phyloP scores from a whole-genome alignment of 1,140 invertebrate genomes.

The Brachionus asplanchnoidis region DNA sequence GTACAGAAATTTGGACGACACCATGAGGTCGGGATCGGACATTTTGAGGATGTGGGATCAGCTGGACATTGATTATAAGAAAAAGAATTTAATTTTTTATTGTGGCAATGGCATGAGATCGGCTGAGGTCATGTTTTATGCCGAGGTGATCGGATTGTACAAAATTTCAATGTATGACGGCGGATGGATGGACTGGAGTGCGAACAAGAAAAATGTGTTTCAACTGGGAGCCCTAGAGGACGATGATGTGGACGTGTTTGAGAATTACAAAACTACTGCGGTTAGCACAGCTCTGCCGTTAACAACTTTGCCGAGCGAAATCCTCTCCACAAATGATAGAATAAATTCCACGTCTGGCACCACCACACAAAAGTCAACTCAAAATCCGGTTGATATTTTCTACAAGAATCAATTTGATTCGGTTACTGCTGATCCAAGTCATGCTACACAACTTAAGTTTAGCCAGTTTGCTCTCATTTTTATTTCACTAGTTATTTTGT shows the following conservation, averaged over 20 bases:
- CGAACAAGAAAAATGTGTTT: neutral
- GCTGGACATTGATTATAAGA: constrained; percentile 27
- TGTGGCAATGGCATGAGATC: constrained; percentile 18
- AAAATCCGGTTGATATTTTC: neutral
- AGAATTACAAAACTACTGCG: neutral
- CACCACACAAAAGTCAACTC: neutral
- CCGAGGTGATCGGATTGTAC: constrained; percentile 30
- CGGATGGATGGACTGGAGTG: constrained; percentile 38
- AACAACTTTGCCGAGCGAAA: neutral
- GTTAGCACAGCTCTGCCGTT: neutral
- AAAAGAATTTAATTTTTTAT: constrained; percentile 34
- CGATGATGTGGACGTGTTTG: neutral
- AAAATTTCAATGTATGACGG: constrained; percentile 40
- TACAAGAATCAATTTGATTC: constrained; percentile 35
- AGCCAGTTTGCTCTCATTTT: neutral
- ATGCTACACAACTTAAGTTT: neutral
- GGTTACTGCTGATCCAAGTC: neutral
- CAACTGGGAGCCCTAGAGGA: neutral
- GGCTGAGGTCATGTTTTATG: constrained; percentile 33
- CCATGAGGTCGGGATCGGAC: constrained; percentile 21
- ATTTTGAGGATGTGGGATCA: constrained; percentile 36
- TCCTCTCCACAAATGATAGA: neutral
- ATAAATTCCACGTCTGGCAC: neutral
- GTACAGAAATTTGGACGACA: constrained; percentile 18
- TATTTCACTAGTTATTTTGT: neutral